Conservation (phyloP, 2,797 vertebrate genomes). For the Scomberomorus guttatus region DNA sequence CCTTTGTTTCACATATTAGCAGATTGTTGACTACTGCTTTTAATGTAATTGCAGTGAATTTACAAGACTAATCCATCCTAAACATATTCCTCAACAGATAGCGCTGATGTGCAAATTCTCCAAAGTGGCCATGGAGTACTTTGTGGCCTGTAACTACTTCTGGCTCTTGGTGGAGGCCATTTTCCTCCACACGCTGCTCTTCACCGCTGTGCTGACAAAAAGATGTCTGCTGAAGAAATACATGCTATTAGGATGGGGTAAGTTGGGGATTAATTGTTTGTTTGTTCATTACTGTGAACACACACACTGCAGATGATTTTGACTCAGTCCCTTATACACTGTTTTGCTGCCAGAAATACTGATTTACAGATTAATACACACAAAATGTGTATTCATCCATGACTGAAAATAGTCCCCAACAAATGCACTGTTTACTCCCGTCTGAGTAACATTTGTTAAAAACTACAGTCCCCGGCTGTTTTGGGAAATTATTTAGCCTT, state of each 20-base stretch:
- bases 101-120: slow-evolving; percentile 88
- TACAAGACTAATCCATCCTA: not conserved
- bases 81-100: slow-evolving; percentile 78
- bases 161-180: slow-evolving; percentile 97
- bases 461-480: too few species aligned
- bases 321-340: too few species aligned
- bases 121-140: slow-evolving; percentile 93
- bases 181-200: slow-evolving; percentile 92
- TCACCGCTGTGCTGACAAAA: slow-evolving; percentile 90
- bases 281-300: too few species aligned
- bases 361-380: too few species aligned
- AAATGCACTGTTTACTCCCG: too few species aligned
- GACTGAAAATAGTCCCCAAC: too few species aligned
- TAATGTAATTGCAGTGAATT: not conserved
- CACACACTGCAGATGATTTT: too few species aligned
- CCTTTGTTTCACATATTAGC: not conserved
- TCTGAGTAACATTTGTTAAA: too few species aligned
- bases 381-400: too few species aligned
- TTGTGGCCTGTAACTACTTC: slow-evolving; percentile 92
- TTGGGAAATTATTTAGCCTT: too few species aligned
- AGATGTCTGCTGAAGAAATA: slow-evolving; percentile 90
- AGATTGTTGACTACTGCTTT: not conserved
- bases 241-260: slow-evolving; percentile 95
- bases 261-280: not conserved
- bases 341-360: too few species aligned